A percentile compares a stretch with the other conserved stretches of the same genome.
Conservation (phyloP, 2,113 vertebrate genomes). For the Nestor notabilis region DNA sequence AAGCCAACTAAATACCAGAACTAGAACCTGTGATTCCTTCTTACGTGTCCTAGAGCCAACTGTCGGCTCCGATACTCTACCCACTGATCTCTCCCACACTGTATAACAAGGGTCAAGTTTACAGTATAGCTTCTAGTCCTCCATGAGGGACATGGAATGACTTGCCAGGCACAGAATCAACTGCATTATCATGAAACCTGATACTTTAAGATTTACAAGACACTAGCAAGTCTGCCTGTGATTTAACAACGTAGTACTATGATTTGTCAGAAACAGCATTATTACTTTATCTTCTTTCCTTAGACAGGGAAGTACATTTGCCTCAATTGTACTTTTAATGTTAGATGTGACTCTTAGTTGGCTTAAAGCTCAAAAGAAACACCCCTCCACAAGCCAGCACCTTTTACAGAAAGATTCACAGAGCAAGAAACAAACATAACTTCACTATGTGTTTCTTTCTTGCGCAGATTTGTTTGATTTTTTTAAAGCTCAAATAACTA, state of each 20-base stretch:
- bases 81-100: background rate
- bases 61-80: background rate
- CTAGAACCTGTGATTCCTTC: background rate
- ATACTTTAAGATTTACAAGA: background rate
- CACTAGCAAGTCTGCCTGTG: background rate
- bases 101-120: background rate
- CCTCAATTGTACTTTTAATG: background rate
- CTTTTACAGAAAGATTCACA: background rate
- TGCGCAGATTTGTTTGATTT: background rate
- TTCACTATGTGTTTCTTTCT: background rate
- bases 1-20: background rate
- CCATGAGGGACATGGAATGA: background rate
- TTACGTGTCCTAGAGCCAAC: background rate
- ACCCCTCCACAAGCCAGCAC: background rate
- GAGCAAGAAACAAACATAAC: background rate
- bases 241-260: background rate
- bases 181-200: accelerated
- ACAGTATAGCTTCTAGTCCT: background rate
- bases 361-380: background rate
- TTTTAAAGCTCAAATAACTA: background rate
- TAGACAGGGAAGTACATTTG: background rate
- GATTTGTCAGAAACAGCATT: background rate
- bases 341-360: background rate
- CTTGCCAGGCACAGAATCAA: background rate
- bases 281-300: background rate